Conservation (phyloP, 2,797 vertebrate species). For the Uromys caudimaculatus region DNA sequence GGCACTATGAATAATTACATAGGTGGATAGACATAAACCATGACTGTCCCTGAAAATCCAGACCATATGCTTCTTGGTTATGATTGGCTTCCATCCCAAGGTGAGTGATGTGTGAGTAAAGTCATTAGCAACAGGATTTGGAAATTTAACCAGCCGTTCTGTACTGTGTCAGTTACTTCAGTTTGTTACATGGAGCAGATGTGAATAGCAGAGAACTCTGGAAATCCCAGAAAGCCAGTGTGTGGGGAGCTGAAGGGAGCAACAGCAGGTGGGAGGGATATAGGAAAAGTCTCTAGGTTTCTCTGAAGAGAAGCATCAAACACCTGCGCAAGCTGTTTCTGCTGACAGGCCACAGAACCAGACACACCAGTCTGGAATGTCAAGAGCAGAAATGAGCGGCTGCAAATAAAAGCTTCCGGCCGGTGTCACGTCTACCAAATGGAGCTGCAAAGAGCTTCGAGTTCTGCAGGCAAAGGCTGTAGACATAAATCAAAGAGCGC, state of each 20-base stretch:
- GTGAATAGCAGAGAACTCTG: neutral
- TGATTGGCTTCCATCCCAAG: neutral
- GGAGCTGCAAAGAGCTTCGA: conserved; percentile 50
- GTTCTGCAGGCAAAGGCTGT: conserved; percentile 49
- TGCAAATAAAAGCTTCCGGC: conserved; percentile 48
- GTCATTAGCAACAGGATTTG: neutral
- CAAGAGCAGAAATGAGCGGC: neutral
- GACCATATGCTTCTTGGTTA: neutral
- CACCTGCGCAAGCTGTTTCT: neutral
- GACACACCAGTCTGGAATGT: neutral
- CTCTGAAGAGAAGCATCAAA: conserved; percentile 39
- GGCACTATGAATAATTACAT: neutral
- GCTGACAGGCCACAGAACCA: neutral
- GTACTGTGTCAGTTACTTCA: neutral
- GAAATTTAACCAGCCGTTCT: neutral
- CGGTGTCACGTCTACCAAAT: conserved; percentile 64
- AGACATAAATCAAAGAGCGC: conserved; percentile 74
- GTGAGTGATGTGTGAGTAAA: neutral
- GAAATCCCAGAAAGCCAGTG: neutral
- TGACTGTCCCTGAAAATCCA: neutral
- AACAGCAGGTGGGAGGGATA: neutral
- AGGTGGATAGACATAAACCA: neutral
- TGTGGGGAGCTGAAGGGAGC: neutral
- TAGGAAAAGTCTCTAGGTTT: neutral
- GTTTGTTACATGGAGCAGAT: neutral